Evolutionary conservation across 2,888 invertebrate genomes (phyloP), one percentile per base, ranked within the genome.

Genomic region (Masnerella sp.): DNA sequence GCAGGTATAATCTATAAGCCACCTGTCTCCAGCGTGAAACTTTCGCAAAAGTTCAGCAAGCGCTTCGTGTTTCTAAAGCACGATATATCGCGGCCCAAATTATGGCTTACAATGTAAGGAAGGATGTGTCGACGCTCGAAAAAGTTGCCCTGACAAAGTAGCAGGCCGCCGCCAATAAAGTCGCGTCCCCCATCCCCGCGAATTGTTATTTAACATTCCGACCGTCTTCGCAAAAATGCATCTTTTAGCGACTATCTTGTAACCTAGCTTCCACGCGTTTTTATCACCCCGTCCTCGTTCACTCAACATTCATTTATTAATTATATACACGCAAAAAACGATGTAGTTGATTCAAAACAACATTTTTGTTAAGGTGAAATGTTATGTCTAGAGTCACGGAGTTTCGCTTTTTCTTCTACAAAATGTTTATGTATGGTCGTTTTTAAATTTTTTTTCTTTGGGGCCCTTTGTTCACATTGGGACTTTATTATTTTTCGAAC

Each of bases 1-100:
- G 54, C 65, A 62, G 70, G 61, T 62, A 61, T 62, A 62, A 62
- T 70, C 70, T 70, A 70, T 70, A 70, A 70, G 56, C 70, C 70
- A 70, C 70, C 70, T 70, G 62, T 62, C 70, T 70, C 70, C 42
- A 62, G 56, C 12, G 20, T 22, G 56, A 38, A 56, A 62, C 54
- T 56, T 62, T 62, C 28, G 49, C 70, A 36, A 62, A 70, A 70
- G 70, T 70, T 62, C 62, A 62, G 36, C 62, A 62, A 62, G 62
- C 56, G 70, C 54, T 51, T 54, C 56, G 70, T 58, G 61, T 49
- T 62, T 54, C 61, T 54, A 62, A 70, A 70, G 62, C 56, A 56
- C 62, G 62, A 70, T 71, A 71, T 61, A 69, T 45, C 51, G 68
- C 40, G 59, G 17, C 51, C 68, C 68, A 59, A 68, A 68, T 68